Evolutionary conservation across 2,888 invertebrate genomes (phyloP).

Genomic region (Chaitophorus viminalis): DNA sequence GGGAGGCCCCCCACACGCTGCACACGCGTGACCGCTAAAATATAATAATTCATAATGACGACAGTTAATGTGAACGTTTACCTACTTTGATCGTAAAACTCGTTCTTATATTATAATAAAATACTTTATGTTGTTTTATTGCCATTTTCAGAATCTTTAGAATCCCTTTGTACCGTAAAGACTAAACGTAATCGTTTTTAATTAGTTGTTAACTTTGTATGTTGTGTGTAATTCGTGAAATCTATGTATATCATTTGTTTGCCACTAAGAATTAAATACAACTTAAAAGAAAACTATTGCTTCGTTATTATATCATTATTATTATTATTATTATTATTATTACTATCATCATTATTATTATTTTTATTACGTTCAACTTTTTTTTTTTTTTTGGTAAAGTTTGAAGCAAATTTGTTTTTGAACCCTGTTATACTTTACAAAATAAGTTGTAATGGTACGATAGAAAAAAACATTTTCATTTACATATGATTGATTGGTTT

Average conservation of each 20-base stretch:
- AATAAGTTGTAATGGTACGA: background rate
- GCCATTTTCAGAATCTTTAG: slow-evolving; percentile 46
- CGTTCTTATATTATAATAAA: background rate
- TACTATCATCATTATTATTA: slow-evolving; percentile 17
- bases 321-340: slow-evolving; percentile 12
- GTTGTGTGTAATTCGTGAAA: slow-evolving; percentile 44
- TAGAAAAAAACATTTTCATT: background rate
- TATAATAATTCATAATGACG: no score
- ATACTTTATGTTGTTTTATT: slow-evolving; percentile 19
- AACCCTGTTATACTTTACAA: background rate
- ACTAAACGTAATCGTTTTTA: slow-evolving; percentile 51
- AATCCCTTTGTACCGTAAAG: slow-evolving; percentile 55
- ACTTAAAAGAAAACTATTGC: slow-evolving; percentile 1
- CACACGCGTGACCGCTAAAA: no score
- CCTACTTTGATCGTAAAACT: slow-evolving; percentile 14
- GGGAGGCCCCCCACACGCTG: no score
- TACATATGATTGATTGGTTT: slow-evolving; percentile 20
- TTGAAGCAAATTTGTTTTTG: background rate
- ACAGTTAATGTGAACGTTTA: no score
- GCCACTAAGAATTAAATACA: slow-evolving; percentile 32
- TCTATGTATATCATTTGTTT: slow-evolving; percentile 24
- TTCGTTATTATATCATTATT: slow-evolving; percentile 25
- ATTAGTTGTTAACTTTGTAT: slow-evolving; percentile 26
- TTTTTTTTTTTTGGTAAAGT: background rate
- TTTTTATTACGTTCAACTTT: background rate